A percentile compares a stretch with the other conserved stretches of the same genome.
phyloP scores from a whole-genome alignment of 2,797 vertebrate species.

The Pangasius macronema region DNA sequence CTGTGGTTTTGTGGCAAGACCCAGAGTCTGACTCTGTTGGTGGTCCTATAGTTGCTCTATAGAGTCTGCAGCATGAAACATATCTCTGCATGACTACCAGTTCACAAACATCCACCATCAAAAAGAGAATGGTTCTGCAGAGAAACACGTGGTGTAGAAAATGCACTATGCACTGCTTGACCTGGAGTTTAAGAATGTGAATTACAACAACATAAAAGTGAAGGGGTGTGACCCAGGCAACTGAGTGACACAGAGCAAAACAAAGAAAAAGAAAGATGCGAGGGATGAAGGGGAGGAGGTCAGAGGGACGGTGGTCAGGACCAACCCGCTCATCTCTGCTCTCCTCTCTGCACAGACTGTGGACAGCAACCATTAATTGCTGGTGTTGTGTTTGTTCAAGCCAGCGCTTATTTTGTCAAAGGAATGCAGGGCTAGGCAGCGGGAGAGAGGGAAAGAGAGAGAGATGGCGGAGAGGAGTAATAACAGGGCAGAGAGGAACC shows the following conservation, averaged over 20 bases:
- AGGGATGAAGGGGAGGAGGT: slow-evolving; percentile 26
- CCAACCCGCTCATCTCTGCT: slow-evolving; percentile 31
- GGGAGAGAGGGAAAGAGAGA: slow-evolving; percentile 78
- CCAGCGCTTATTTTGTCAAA: slow-evolving; percentile 65
- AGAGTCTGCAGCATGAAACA: slow-evolving; percentile 36
- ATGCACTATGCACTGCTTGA: not conserved
- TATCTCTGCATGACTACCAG: slow-evolving; percentile 41
- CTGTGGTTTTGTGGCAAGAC: slow-evolving; percentile 52
- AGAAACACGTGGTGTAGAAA: not conserved
- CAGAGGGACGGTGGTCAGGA: slow-evolving; percentile 41
- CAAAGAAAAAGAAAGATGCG: slow-evolving; percentile 16
- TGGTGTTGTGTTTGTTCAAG: slow-evolving; percentile 65
- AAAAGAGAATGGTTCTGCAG: slow-evolving; percentile 14
- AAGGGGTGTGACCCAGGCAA: slow-evolving; percentile 3
- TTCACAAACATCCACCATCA: slow-evolving; percentile 34
- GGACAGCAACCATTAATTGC: slow-evolving; percentile 70
- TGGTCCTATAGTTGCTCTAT: slow-evolving; percentile 50
- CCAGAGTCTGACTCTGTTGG: slow-evolving; percentile 50
- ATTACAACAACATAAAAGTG: not conserved
- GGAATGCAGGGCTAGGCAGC: slow-evolving; percentile 75
- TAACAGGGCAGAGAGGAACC: slow-evolving; percentile 84
- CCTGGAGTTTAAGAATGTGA: not conserved
- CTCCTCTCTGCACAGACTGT: slow-evolving; percentile 52
- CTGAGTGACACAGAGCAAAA: slow-evolving; percentile 4
- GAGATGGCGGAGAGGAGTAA: slow-evolving; percentile 85